A percentile compares a stretch with the other conserved stretches of the same genome.
phyloP scores from a whole-genome alignment of 37 sponge, comb jelly and placozoan species.

The Diacarnus erythraeanus region DNA sequence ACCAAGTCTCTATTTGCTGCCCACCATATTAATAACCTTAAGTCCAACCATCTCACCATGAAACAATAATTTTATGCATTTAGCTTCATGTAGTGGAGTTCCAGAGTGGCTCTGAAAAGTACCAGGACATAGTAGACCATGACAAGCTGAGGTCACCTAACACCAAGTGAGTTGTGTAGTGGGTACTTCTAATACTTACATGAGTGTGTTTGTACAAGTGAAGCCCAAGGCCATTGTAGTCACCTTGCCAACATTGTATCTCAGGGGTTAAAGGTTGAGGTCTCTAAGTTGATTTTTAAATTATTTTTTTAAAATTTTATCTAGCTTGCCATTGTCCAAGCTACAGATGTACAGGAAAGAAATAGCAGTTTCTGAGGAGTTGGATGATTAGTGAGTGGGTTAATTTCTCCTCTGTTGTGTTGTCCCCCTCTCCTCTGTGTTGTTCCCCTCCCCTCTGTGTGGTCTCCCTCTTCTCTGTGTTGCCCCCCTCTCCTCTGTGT shows the following conservation, averaged over 20 bases:
- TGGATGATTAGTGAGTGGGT: slow-evolving; percentile 72
- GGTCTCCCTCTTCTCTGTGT: too few relatives aligned
- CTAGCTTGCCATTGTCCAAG: slow-evolving; percentile 61
- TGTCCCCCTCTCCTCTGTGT: too few relatives aligned
- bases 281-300: background rate
- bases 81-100: slow-evolving; percentile 68
- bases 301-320: background rate
- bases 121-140: slow-evolving; percentile 71
- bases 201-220: too few relatives aligned
- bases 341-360: slow-evolving; percentile 33
- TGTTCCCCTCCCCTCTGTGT: too few relatives aligned
- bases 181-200: too few relatives aligned
- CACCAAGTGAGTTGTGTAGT: slow-evolving; percentile 35
- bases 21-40: background rate
- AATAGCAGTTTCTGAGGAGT: slow-evolving; percentile 56
- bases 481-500: too few relatives aligned
- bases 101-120: slow-evolving; percentile 48
- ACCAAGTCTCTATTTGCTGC: too few relatives aligned
- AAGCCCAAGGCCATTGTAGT: too few relatives aligned
- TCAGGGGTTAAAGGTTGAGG: background rate
- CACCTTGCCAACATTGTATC: too few relatives aligned
- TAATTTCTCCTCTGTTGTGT: too few relatives aligned
- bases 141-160: slow-evolving; percentile 61
- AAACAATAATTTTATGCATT: background rate
- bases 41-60: background rate